Percentiles rank a stretch among this genome's conserved stretches.
Evolutionary conservation across 2,797 vertebrate species (phyloP).

Genomic region (Pseudochromis fuscus): DNA sequence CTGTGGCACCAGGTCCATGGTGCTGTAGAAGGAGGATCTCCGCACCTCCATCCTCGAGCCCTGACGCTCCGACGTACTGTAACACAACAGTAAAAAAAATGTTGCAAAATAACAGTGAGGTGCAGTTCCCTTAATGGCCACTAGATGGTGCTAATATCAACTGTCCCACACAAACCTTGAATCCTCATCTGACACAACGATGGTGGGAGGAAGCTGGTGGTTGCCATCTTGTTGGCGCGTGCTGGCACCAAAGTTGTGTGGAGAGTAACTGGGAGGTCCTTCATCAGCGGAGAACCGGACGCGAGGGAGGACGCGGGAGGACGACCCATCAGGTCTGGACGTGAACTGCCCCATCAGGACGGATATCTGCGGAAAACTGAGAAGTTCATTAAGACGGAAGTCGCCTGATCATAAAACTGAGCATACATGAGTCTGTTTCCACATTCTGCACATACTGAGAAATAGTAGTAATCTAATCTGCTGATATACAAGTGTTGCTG

Average conservation of each 20-base stretch:
- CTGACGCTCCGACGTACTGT: slow-evolving; percentile 32
- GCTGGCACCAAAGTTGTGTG: slow-evolving; percentile 23
- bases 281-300: slow-evolving; percentile 63
- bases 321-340: slow-evolving; percentile 46
- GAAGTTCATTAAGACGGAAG: too few relatives aligned
- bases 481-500: too few relatives aligned
- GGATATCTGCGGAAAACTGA: background rate
- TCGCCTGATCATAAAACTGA: background rate
- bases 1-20: slow-evolving; percentile 75
- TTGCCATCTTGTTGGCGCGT: slow-evolving; percentile 1
- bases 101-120: background rate
- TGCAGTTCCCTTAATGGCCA: background rate
- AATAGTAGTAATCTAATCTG: too few relatives aligned
- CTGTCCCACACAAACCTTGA: slow-evolving; percentile 43
- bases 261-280: slow-evolving; percentile 54
- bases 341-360: slow-evolving; percentile 72
- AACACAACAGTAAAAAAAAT: background rate
- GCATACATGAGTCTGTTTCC: too few relatives aligned
- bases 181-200: slow-evolving; percentile 40
- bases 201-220: slow-evolving; percentile 51
- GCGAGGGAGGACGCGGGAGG: background rate
- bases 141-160: background rate
- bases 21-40: slow-evolving; percentile 81
- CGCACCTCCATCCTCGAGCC: slow-evolving; percentile 50
- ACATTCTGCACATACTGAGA: too few relatives aligned